These are phyloP conservation scores for Phalacrocorax pelagicus DNA, from an alignment of 2,113 vertebrate species.

Conservation along the genomic window DNA sequence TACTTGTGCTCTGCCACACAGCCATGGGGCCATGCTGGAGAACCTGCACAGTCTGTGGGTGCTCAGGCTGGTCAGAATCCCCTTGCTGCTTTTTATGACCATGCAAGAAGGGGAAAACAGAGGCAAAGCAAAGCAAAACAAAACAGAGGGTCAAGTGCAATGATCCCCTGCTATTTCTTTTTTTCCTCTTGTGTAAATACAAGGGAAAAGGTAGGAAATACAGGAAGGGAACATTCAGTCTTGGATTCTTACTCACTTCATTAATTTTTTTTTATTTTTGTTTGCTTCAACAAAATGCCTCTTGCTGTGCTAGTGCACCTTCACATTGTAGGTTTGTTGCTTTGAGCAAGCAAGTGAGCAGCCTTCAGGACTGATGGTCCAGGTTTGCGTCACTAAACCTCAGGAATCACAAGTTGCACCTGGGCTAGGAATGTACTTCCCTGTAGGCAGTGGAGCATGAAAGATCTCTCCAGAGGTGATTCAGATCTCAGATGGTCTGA, in stretches of 20 bases:
- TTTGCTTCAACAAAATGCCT: neutral
- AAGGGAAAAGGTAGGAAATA: neutral
- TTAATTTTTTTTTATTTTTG: neutral
- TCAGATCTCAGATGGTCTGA: neutral
- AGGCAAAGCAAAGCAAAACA: neutral
- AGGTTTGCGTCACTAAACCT: neutral
- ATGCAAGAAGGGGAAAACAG: neutral
- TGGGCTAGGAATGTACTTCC: accelerated
- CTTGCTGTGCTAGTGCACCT: neutral
- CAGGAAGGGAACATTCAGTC: neutral
- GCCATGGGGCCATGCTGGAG: accelerated
- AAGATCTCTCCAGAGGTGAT: neutral
- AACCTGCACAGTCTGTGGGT: accelerated
- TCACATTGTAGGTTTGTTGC: neutral
- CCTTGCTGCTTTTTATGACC: neutral
- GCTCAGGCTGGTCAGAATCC: neutral
- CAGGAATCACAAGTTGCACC: neutral
- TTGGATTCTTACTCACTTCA: neutral
- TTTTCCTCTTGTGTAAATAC: neutral
- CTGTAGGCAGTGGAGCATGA: neutral
- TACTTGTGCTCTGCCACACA: neutral
- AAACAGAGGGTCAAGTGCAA: neutral
- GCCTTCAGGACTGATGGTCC: neutral
- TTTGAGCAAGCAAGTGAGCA: neutral
- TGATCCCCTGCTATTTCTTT: neutral